Evolutionary conservation across 2,113 vertebrate genomes (phyloP).

Genomic region (Herpetotheres cachinnans): DNA sequence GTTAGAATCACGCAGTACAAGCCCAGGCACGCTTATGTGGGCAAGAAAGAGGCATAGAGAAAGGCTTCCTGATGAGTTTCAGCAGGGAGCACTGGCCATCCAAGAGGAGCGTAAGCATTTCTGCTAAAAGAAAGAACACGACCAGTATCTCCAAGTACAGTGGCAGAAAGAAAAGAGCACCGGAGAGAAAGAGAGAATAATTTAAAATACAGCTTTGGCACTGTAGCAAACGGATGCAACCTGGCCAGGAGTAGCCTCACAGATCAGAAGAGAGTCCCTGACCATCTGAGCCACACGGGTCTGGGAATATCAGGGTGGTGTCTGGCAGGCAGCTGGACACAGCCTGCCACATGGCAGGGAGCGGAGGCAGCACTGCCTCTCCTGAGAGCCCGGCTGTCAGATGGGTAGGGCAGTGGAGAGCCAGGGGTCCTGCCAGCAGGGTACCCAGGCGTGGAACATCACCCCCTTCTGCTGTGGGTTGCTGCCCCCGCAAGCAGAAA

Average conservation of each 20-base stretch:
- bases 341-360: rapidly evolving
- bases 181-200: background rate
- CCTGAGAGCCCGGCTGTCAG: rapidly evolving
- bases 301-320: rapidly evolving
- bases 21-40: background rate
- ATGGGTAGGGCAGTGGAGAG: background rate
- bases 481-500: background rate
- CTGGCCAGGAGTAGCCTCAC: background rate
- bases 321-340: background rate
- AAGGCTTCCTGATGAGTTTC: background rate
- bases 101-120: background rate
- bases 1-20: background rate
- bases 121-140: rapidly evolving
- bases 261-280: background rate
- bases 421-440: background rate
- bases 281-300: background rate
- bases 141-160: background rate
- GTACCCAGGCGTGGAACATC: background rate
- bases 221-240: background rate
- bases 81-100: background rate
- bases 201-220: background rate
- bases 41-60: background rate
- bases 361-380: background rate
- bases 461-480: background rate
- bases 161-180: background rate